These are phyloP conservation scores for Alentia gelatinosa DNA, from an alignment of 2,888 invertebrate species.

Conservation along the genomic window DNA sequence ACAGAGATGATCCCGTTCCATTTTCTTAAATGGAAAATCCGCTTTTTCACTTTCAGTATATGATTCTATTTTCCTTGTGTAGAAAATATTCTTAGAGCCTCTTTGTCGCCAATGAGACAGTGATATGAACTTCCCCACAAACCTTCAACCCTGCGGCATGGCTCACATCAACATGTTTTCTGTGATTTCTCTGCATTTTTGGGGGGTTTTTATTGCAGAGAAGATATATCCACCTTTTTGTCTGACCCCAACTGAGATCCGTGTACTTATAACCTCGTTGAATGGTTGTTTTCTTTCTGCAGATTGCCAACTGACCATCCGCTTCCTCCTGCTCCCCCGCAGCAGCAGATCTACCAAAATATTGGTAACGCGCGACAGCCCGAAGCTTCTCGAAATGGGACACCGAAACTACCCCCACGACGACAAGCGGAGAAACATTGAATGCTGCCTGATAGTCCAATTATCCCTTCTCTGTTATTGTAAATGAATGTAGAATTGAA, in stretches of 20 bases:
- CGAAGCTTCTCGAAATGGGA: background rate
- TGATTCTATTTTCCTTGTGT: too few species aligned
- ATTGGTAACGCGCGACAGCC: constrained; percentile 1
- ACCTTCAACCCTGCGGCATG: too few species aligned
- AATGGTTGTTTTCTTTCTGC: background rate
- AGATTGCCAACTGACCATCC: background rate
- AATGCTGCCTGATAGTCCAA: background rate
- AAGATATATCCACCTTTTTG: background rate
- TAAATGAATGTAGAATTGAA: background rate
- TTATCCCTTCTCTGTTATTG: too few species aligned
- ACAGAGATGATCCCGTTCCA: too few species aligned
- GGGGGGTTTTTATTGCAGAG: background rate
- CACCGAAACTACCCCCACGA: constrained; percentile 49
- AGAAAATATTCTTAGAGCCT: too few species aligned
- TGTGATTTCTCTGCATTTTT: background rate
- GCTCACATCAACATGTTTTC: too few species aligned
- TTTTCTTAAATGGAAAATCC: too few species aligned
- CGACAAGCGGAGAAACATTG: constrained; percentile 29
- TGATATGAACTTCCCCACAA: too few species aligned
- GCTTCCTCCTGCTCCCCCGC: background rate
- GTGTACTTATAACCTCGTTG: background rate
- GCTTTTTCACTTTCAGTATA: too few species aligned
- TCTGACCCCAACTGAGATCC: background rate
- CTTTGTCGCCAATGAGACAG: too few species aligned
- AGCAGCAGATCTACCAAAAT: constrained; percentile 50